phyloP scores from a whole-genome alignment of 2,113 vertebrate genomes.

The Regulus satrapa region DNA sequence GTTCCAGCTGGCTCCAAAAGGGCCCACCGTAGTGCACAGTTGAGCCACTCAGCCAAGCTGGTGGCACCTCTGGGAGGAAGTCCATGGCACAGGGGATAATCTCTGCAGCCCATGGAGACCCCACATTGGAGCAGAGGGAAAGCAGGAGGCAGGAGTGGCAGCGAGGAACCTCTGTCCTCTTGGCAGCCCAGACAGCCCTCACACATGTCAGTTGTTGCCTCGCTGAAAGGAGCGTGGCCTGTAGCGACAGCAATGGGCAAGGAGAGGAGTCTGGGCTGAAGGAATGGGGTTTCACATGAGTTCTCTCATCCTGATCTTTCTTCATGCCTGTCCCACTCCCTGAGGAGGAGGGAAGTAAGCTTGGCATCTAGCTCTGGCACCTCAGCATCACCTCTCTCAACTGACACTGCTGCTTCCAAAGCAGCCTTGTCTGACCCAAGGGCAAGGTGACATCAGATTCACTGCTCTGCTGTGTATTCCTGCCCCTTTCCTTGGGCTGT shows the following conservation, averaged over 20 bases:
- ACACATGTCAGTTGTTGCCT: accelerated
- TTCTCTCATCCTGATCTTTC: background rate
- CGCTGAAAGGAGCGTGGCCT: background rate
- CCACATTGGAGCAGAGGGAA: background rate
- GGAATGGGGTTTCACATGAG: background rate
- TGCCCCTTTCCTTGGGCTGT: background rate
- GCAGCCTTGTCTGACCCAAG: background rate
- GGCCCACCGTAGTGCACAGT: accelerated
- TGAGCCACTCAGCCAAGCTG: background rate
- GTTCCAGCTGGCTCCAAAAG: background rate
- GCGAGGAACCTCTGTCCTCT: background rate
- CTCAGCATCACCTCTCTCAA: background rate
- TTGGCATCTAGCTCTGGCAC: background rate
- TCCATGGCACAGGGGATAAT: background rate
- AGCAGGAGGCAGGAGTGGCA: background rate
- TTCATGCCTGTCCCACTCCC: no score
- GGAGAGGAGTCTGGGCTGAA: background rate
- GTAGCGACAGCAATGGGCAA: accelerated
- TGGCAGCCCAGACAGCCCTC: background rate
- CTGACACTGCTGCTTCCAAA: background rate
- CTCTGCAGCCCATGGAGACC: background rate
- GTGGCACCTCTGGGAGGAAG: background rate
- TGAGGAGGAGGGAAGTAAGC: background rate
- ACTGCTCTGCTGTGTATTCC: background rate
- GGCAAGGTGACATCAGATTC: background rate